Base-by-base conservation (phyloP, 2,113 vertebrate genomes). In the Atractosteus spatula region DNA sequence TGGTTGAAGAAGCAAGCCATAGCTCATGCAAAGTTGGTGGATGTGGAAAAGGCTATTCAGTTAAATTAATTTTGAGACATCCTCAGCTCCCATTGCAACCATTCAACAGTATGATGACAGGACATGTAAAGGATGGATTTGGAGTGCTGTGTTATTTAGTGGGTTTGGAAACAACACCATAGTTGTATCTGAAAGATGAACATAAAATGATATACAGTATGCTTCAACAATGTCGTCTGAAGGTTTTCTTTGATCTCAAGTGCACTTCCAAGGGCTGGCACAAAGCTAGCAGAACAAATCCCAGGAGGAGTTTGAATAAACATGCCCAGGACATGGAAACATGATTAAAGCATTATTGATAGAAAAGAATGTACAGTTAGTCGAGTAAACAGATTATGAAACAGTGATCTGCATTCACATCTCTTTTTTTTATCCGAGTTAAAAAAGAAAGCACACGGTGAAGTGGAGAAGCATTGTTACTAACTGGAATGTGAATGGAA, bases 231-330 rank as follows among this genome's bases (percentile, higher is more conserved):
- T 65, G 78, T 68, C 68, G 44, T 43, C 11, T 67, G 78, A 80
- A 85, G 80, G 81, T 80, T 79, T 80, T 41, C 54, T 71, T 44
- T 71, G 62, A 81, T 77, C 55, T 82, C 76, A 74, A 66, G 43
- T 71, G 70, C 56, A 76, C 73, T 74, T 78, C 54, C 16, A 67
- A 12, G 42, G 47, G 13, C 64, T n/a, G 14, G 41, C 45, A 42
- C 7, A 68, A 47, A 44, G 56, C 16, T 69, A 70, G 78, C 76
- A 66, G 69, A 76, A 73, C 72, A 71, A 51, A 10, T 51, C 47
- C 47, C 47, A 51, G 64, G 42, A n/a, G 67, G 10, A 4, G 62
- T 17, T 74, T 10, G 5, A 69, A 78, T 74, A 65, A 71, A 68
- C 71, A 71, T 74, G 67, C 76, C 62, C 16, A 71, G 42, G 69